Evolutionary conservation across 2,797 vertebrate species (phyloP).

Genomic region (Scolopax rusticola): DNA sequence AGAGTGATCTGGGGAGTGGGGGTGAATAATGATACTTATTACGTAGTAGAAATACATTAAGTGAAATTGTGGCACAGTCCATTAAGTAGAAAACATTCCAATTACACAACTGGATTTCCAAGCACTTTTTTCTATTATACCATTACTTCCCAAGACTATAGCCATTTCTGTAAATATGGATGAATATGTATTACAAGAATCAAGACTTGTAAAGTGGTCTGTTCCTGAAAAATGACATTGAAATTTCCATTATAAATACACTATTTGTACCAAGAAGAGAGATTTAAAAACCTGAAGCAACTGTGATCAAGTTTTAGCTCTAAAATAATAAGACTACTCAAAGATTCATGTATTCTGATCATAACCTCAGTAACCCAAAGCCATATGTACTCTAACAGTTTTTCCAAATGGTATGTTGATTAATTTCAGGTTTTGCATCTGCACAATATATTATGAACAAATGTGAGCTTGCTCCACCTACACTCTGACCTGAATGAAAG

Average conservation of each 20-base stretch:
- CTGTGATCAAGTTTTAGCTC: neutral
- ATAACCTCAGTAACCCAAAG: neutral
- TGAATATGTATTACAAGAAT: neutral
- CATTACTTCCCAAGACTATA: neutral
- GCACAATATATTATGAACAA: neutral
- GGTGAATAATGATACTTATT: neutral
- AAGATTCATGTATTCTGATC: neutral
- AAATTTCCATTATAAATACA: neutral
- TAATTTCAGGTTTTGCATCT: neutral
- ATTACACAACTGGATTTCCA: neutral
- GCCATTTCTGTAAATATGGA: neutral
- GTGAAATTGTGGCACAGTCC: neutral
- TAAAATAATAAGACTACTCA: neutral
- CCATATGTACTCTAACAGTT: accelerated
- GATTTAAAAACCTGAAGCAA: neutral
- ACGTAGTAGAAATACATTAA: neutral
- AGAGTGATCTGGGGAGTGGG: neutral
- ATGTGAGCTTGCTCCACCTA: neutral
- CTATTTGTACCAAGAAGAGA: neutral
- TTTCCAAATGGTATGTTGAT: neutral
- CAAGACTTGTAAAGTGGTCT: neutral
- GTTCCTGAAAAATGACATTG: neutral
- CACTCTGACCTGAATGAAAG: accelerated
- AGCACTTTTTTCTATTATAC: neutral
- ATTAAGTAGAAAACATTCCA: neutral